Percentiles rank a stretch among this genome's conserved stretches.
phyloP scores from a whole-genome alignment of 2,888 invertebrate species.

The Drosophila leonis region DNA sequence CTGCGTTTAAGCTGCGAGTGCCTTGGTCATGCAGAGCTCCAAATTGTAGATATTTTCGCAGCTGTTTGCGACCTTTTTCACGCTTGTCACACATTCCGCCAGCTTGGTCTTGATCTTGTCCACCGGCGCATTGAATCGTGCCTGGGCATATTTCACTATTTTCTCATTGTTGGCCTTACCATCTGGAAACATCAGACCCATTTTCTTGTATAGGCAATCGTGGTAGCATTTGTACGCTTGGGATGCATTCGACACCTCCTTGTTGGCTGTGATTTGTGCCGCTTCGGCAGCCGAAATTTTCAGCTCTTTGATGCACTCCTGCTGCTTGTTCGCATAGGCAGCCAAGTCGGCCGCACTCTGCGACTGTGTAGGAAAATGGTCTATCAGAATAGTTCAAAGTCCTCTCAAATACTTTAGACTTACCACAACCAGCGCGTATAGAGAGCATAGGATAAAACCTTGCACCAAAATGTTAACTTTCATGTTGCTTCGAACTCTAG shows the following conservation, averaged over 20 bases:
- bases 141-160: constrained; percentile 45
- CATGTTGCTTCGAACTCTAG: constrained; percentile 42
- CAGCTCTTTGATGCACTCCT: constrained; percentile 65
- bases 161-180: constrained; percentile 44
- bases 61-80: constrained; percentile 16
- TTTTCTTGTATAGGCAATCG: constrained; percentile 62
- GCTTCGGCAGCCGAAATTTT: constrained; percentile 51
- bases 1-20: constrained; percentile 43
- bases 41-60: constrained; percentile 54
- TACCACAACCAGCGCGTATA: constrained; percentile 39
- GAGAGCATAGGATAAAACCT: constrained; percentile 20
- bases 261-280: constrained; percentile 39
- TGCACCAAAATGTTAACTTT: constrained; percentile 17
- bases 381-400: rapidly evolving
- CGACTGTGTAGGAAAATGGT: constrained; percentile 11
- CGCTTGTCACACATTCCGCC: constrained; percentile 30
- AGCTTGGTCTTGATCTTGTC: constrained; percentile 59
- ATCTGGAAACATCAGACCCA: constrained; percentile 48
- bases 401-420: background rate
- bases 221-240: constrained; percentile 63
- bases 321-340: constrained; percentile 42
- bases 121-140: constrained; percentile 34
- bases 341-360: constrained; percentile 57
- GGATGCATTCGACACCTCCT: constrained; percentile 50
- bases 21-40: constrained; percentile 61